Base-by-base conservation (phyloP, 1,140 invertebrate species). In the Tachypleus tridentatus region DNA sequence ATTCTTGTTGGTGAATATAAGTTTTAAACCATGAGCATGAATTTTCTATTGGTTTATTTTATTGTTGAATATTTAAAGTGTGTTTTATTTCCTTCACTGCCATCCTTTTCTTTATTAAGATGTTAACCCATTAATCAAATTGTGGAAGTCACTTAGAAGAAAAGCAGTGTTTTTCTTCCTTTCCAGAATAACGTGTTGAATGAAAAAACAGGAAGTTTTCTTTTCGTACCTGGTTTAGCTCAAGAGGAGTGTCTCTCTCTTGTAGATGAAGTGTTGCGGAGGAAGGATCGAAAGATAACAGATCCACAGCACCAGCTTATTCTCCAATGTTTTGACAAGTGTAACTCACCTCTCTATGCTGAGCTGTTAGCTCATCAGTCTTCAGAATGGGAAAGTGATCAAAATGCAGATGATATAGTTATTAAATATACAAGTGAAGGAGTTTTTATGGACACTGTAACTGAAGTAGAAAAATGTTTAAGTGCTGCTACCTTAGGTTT, bases 401-500 rank as follows among this genome's bases (percentile, higher is more conserved):
- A 64, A 3, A 51, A 53, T 4, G 11, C 11, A 50, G 58, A 63
- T 5, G 6, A 49, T 49, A 57, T 57, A 3, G 56, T 52, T 6
- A 11, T 62, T 4, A 51, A 64, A 49, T 64, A 62, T 11, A 64
- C 54, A 49, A 63, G 53, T n/a, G 64, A 65, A 50, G 64, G 62
- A 51, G 48, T 68, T n/a, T 9, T 68, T 52, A 52, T 60, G 54
- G 61, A 64, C 4, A 61, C 61, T 64, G 49, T 67, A 11, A 49
- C 63, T 11, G 53, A 64, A 60, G 63, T 67, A n/a, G 66, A 67
- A 67, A 62, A 57, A 48, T 61, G 63, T 57, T 52, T 68, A 47
- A 64, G 67, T 52, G 53, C 58, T 7, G 64, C 52, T 9, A 56
- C 65, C 52, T 48, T 65, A 7, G 61, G 57, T 52, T 65, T 68